Base-by-base conservation (phyloP, 2,113 vertebrate genomes). In the Cyprinodon brontotheroides region DNA sequence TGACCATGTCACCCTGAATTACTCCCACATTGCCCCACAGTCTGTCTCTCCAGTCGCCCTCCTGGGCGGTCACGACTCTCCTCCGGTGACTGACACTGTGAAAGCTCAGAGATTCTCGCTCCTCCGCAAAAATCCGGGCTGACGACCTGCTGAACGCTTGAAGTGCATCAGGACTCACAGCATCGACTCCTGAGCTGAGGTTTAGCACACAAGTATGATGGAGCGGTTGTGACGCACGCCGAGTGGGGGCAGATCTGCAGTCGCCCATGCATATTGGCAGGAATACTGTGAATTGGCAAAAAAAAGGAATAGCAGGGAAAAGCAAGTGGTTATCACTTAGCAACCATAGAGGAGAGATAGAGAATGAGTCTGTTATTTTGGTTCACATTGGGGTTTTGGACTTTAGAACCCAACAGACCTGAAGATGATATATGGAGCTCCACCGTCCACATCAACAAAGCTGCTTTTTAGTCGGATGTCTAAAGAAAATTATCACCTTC, bases 121-220 rank as follows among this genome's bases (percentile, higher is more conserved):
- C 60, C 65, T 70, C 74, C 79, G 43, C 80, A 79, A n/a, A 71
- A 77, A 62, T 29, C 13, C n/a, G 4, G 60, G 57, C 70, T 53
- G 13, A 50, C 12, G 2, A 61, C 40, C 53, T 65, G 36, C 71
- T 37, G 62, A 74, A 67, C 37, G 74, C 70, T 72, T 70, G 60
- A 14, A 67, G 67, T 85, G 82, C 90, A 77, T 94, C 90, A 86
- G 60, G 39, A 7, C 40, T 65, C 77, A 12, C 57, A 61, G 74
- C 68, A 78, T 83, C 78, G 14, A 62, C 83, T 91, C 84, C 81
- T 60, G 65, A 69, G 5, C 41, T 74, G 85, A 76, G 86, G 87
- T 92, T 90, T 93, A 76, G 69, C 90, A 80, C 59, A 63, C 12
- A 12, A 77, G 87, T 90, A 92, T 41, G 82, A 90, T 63, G 77